Base-by-base conservation (phyloP, 2,113 vertebrate genomes). In the Colius striatus region DNA sequence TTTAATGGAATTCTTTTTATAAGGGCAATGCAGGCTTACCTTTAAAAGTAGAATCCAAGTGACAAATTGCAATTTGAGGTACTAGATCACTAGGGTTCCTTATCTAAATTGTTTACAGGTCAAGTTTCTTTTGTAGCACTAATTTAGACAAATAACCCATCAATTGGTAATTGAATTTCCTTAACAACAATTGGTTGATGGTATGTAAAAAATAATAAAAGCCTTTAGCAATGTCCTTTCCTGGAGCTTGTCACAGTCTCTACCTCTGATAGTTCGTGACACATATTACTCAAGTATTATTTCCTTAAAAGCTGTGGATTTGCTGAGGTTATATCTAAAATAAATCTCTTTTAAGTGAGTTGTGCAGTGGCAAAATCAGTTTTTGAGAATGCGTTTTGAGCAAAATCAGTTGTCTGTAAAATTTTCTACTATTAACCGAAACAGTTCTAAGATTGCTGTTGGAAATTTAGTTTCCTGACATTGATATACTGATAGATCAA, bases 121-220 rank as follows among this genome's bases (percentile, higher is more conserved):
- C 95, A 96, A 77, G 75, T 92, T 97, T 97, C 79, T 90, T 94
- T 93, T 92, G 87, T 96, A 96, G 89, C 53, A 55, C 84, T 92
- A 97, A 98, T 97, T 96, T 92, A 94, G 95, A 98, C 93, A 95
- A 97, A 98, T 97, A 97, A 97, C 85, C 87, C 89, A 97, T 95
- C 94, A 84, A 25, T 19, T 80, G 57, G 55, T 97, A 98, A 98
- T 97, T 96, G 38, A 90, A 97, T 98, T 98, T 98, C 79, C 71
- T 95, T 97, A 98, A 97, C 94, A 90, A 93, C 75, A 92, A 97
- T 96, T 96, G 84, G 87, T 87, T 54, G 79, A 96, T 94, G 89
- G 94, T 95, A 97, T 95, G 96, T 97, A 95, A 96, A 97, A 97
- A 97, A 91, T 94, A 97, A 97, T 97, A 95, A 97, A 95, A 96